phyloP scores from a whole-genome alignment of 2,797 vertebrate species.

The Catamblyrhynchus diadema region DNA sequence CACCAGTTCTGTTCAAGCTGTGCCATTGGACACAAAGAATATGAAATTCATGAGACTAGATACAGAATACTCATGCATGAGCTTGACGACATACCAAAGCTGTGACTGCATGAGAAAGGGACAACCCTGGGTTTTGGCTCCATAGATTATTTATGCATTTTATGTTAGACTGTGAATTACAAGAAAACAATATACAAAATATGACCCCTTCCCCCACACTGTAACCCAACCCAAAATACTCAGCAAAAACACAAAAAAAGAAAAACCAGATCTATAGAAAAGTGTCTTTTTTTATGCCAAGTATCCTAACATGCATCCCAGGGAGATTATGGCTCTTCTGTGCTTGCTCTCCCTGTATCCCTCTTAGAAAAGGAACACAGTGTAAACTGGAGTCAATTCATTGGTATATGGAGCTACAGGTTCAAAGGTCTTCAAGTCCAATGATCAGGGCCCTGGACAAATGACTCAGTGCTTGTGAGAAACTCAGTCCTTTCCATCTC shows the following conservation, averaged over 20 bases:
- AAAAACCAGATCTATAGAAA: background rate
- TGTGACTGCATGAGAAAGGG: slow-evolving; percentile 55
- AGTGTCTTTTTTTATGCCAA: background rate
- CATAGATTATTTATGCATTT: slow-evolving; percentile 3
- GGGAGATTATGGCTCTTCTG: background rate
- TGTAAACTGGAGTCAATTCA: background rate
- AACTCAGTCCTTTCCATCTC: background rate
- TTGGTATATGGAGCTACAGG: rapidly evolving
- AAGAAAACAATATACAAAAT: background rate
- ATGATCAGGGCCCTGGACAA: background rate
- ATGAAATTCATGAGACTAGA: slow-evolving; percentile 69
- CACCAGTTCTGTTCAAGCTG: slow-evolving; percentile 67
- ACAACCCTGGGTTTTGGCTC: background rate
- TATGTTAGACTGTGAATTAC: slow-evolving; percentile 1
- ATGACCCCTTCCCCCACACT: rapidly evolving
- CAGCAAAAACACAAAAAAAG: background rate
- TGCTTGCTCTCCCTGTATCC: background rate
- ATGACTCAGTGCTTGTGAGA: background rate
- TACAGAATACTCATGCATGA: slow-evolving; percentile 34
- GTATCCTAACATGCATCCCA: background rate
- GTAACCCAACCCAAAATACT: background rate
- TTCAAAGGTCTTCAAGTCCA: background rate
- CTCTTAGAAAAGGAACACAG: background rate
- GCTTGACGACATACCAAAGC: slow-evolving; percentile 30
- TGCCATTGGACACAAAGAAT: slow-evolving; percentile 56